phyloP scores from a whole-genome alignment of 1,140 invertebrate genomes.

The Arctopsyche grandis region DNA sequence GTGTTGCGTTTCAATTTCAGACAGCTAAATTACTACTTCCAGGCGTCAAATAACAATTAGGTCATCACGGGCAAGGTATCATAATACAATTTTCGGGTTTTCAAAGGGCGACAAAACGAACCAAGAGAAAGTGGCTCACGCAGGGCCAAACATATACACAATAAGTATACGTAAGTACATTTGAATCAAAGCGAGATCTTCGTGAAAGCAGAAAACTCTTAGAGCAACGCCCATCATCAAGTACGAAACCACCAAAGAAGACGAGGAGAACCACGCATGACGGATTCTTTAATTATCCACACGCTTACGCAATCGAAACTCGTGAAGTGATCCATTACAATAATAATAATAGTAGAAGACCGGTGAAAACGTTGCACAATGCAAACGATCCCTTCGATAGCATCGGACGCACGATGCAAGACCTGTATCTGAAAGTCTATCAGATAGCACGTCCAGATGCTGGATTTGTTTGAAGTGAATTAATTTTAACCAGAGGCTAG shows the following conservation, averaged over 20 bases:
- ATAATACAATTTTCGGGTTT: too few relatives aligned
- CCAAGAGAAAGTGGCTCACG: neutral
- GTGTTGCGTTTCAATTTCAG: slow-evolving; percentile 22
- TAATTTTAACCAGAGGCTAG: neutral
- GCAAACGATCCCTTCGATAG: neutral
- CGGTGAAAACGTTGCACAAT: neutral
- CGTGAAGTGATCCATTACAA: too few relatives aligned
- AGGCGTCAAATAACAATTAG: neutral
- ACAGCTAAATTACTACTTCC: neutral
- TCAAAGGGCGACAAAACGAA: neutral
- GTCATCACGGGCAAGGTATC: too few relatives aligned
- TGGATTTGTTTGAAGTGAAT: neutral
- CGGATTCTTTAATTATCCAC: neutral
- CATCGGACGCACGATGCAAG: neutral
- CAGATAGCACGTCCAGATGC: neutral
- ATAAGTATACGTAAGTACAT: too few relatives aligned
- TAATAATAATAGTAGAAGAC: neutral
- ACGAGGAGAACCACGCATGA: neutral
- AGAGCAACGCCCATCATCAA: neutral
- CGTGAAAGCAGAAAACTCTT: neutral
- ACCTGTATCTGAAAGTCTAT: neutral
- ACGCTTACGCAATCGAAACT: neutral
- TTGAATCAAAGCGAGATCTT: neutral
- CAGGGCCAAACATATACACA: neutral
- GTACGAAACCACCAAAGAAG: too few relatives aligned